Base-by-base conservation (phyloP, 2,888 invertebrate species). In the Amphiduros pacificus region DNA sequence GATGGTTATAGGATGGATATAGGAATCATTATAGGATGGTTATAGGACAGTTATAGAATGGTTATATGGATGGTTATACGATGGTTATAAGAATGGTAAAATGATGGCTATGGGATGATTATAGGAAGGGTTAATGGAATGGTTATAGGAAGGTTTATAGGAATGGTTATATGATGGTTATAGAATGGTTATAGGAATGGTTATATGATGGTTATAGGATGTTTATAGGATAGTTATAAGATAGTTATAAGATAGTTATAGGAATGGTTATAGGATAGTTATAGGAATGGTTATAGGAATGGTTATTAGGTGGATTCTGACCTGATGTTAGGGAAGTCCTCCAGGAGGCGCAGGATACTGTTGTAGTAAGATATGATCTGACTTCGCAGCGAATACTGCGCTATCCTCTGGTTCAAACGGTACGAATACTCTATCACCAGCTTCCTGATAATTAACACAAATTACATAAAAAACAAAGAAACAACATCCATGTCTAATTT, bases 281-380 rank as follows among this genome's bases (percentile, higher is more conserved):
- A 36, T 36, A 17, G 17, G n/a, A n/a, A n/a, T n/a, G n/a, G n/a
- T n/a, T n/a, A n/a, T n/a, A n/a, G n/a, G 17, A 36, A 36, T 36
- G 9, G 17, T 17, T 36, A 36, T 17, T 36, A 36, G 11, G 17
- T 11, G 9, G 6, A 9, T 20, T 2, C n/a, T 20, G 26, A 80
- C 80, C 78, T 77, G 66, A 82, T 69, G 61, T 71, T 69, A n/a
- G 81, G 81, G 62, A 78, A 80, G 48, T 77, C 74, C 51, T 77
- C 73, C 31, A 82, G 69, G 20, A 80, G 68, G 26, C 68, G 65
- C 3, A 74, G 66, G 1, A 82, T 78, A 60, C 79, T 78, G 70
- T 77, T 77, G 70, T 82, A 81, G 68, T 77, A 77, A 11, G 74
- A 71, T 22, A 82, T 72, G 14, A 82, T 73, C 64, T 82, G 82